These are phyloP conservation scores for Elephantulus edwardii DNA, from an alignment of 2,113 vertebrate species.

Conservation along the genomic window DNA sequence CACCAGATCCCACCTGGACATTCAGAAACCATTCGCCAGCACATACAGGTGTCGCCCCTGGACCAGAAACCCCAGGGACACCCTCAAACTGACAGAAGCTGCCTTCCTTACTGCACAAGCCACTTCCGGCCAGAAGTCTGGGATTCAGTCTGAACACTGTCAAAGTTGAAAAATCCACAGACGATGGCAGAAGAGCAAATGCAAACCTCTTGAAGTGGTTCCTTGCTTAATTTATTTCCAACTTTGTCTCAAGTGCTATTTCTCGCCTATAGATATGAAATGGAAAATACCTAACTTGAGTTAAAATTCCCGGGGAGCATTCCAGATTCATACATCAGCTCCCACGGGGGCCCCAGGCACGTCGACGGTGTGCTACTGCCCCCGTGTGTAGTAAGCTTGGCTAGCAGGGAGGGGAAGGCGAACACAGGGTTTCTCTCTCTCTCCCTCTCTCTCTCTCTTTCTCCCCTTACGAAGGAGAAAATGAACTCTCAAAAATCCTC, in stretches of 20 bases:
- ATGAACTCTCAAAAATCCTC: conserved; percentile 74
- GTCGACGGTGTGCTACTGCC: conserved; percentile 67
- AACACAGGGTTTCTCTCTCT: not conserved
- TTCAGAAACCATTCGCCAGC: not conserved
- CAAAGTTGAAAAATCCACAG: conserved; percentile 54
- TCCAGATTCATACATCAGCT: not conserved
- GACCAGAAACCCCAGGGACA: conserved; percentile 8
- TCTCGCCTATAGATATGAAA: conserved; percentile 57
- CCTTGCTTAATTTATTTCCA: conserved; percentile 73
- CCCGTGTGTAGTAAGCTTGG: conserved; percentile 51
- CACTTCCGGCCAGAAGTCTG: not conserved
- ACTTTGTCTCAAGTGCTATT: conserved; percentile 74
- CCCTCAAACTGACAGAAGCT: not conserved
- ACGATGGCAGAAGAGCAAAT: conserved; percentile 56
- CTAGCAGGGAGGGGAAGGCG: conserved; percentile 49
- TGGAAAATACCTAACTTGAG: conserved; percentile 54
- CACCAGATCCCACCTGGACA: not conserved
- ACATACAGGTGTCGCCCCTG: not conserved
- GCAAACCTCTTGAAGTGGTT: conserved; percentile 60
- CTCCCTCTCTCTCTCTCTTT: too few species aligned
- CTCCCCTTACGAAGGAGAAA: conserved; percentile 67
- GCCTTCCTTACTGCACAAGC: not conserved
- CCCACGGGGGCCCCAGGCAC: fast-evolving
- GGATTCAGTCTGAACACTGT: conserved; percentile 28
- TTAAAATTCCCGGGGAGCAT: conserved; percentile 22